These are phyloP conservation scores for Callyntrura guangdongensis DNA, from an alignment of 2,888 invertebrate genomes.

Conservation along the genomic window DNA sequence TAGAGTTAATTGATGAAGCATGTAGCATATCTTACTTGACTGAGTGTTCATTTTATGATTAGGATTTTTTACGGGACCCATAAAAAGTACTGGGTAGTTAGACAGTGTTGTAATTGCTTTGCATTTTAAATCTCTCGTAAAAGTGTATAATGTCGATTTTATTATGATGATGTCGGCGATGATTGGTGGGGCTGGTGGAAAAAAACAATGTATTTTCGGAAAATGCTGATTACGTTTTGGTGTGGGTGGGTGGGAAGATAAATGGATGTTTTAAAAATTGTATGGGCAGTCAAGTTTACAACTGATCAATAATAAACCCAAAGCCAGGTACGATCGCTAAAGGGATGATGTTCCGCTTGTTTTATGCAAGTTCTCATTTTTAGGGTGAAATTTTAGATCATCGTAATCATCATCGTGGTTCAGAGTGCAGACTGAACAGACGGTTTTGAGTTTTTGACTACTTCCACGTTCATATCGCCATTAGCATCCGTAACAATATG, in stretches of 20 bases:
- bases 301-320: constrained; percentile 38
- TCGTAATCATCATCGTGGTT: not conserved
- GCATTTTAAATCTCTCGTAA: not conserved
- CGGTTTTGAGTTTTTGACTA: constrained; percentile 3
- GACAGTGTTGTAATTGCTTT: not conserved
- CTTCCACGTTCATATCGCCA: constrained; percentile 6
- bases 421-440: not conserved
- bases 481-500: constrained; percentile 6
- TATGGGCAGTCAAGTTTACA: constrained; percentile 46
- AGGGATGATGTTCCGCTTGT: constrained; percentile 20
- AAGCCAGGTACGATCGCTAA: constrained; percentile 15
- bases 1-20: no score
- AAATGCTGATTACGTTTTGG: not conserved
- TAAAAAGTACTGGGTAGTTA: not conserved
- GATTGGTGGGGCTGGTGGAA: constrained; percentile 6
- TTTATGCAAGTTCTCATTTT: constrained; percentile 26
- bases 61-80: no score
- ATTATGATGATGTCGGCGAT: constrained; percentile 14
- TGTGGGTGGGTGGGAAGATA: constrained; percentile 23
- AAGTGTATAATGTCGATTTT: constrained; percentile 17
- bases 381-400: constrained; percentile 42
- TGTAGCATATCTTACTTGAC: no score
- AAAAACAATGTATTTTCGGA: not conserved
- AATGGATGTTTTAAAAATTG: constrained; percentile 45
- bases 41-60: no score